Conservation (phyloP, 2,888 invertebrate species). For the Cerastis leucographa region DNA sequence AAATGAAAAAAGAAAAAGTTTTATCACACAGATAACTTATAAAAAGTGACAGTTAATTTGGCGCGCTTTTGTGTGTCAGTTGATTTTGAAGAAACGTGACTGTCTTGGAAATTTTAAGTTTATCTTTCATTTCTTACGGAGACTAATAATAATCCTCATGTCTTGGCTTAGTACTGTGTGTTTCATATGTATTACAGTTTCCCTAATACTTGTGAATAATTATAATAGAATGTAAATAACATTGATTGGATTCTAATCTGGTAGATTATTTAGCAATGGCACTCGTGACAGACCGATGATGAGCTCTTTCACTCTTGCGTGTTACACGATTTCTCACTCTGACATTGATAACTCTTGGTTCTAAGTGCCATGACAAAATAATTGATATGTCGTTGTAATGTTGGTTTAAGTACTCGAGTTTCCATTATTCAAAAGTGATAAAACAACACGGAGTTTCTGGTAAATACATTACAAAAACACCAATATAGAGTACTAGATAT, state of each 20-base stretch:
- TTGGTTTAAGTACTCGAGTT: conserved; percentile 17
- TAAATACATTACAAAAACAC: conserved; percentile 74
- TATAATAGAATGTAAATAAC: not conserved
- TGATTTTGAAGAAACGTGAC: not conserved
- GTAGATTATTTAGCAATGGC: conserved; percentile 23
- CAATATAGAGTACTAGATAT: conserved; percentile 78
- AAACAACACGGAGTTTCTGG: conserved; percentile 37
- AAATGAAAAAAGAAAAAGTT: conserved; percentile 63
- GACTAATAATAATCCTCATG: not conserved
- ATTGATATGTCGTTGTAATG: conserved; percentile 1
- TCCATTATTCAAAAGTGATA: conserved; percentile 25
- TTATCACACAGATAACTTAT: conserved; percentile 1
- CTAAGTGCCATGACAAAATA: conserved; percentile 10
- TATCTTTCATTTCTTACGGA: not conserved
- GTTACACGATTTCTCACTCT: conserved; percentile 12
- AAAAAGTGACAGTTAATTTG: conserved; percentile 8
- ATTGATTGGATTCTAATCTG: conserved; percentile 1
- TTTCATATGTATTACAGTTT: not conserved
- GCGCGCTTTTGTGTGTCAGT: conserved; percentile 16
- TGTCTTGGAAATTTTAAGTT: not conserved
- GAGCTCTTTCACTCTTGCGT: not conserved
- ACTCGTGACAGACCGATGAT: not conserved
- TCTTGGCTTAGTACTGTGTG: not conserved
- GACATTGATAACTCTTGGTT: not conserved
- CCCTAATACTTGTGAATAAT: not conserved